Conservation (phyloP, 2,113 vertebrate genomes). For the Parotia lawesii region DNA sequence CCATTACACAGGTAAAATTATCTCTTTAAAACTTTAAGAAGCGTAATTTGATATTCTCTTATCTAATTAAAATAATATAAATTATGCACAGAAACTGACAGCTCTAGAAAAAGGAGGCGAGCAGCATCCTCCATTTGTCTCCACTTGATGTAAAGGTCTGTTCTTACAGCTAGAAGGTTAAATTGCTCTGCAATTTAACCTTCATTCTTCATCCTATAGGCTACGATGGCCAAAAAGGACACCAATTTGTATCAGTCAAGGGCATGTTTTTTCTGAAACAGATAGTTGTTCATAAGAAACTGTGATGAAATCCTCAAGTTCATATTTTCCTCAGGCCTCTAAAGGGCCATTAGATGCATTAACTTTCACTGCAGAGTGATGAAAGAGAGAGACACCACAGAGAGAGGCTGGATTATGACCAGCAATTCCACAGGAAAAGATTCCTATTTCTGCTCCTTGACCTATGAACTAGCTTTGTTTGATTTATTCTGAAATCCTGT, state of each 20-base stretch:
- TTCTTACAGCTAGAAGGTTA: slow-evolving; percentile 19
- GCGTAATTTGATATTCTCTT: slow-evolving; percentile 1
- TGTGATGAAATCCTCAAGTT: neutral
- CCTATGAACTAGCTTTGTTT: neutral
- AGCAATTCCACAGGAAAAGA: neutral
- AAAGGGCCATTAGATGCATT: neutral
- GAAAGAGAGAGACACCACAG: neutral
- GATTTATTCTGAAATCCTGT: neutral
- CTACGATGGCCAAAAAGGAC: neutral
- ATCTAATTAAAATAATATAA: slow-evolving; percentile 29
- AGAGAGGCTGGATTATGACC: neutral
- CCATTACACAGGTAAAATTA: neutral
- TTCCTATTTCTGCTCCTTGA: neutral
- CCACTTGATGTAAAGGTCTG: neutral
- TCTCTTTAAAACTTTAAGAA: neutral
- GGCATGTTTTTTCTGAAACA: neutral
- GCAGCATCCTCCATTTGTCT: neutral
- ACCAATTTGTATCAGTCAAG: neutral
- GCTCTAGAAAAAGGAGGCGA: neutral
- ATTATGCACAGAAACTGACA: neutral
- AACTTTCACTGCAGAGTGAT: neutral
- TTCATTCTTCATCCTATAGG: neutral
- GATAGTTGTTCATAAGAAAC: neutral
- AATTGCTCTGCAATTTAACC: neutral
- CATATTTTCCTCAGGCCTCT: neutral